A percentile compares a stretch with the other conserved stretches of the same genome.
phyloP scores from a whole-genome alignment of 2,113 vertebrate species.

The Cyanoramphus novaezelandiae region DNA sequence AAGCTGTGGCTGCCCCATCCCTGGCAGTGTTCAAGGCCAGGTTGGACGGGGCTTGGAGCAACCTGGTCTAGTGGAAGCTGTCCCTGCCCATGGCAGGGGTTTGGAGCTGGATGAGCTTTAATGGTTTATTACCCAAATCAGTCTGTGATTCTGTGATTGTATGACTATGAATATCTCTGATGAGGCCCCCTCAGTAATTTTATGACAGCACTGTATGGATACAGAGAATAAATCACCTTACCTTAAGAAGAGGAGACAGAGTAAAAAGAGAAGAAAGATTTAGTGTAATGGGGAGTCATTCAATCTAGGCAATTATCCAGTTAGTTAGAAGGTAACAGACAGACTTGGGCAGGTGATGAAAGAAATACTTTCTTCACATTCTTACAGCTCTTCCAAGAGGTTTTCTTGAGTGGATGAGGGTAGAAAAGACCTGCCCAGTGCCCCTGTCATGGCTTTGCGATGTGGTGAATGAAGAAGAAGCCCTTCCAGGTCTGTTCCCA shows the following conservation, averaged over 20 bases:
- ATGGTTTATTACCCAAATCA: background rate
- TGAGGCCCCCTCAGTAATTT: background rate
- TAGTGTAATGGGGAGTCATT: background rate
- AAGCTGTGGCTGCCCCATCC: background rate
- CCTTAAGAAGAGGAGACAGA: background rate
- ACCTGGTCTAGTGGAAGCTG: background rate
- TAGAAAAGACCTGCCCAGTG: background rate
- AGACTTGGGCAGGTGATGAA: background rate
- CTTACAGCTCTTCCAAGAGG: background rate
- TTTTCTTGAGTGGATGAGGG: background rate
- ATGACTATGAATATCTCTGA: background rate
- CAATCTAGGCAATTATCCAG: background rate
- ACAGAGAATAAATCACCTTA: background rate
- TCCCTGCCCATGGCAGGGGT: background rate
- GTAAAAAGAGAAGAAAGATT: background rate
- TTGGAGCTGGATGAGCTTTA: background rate
- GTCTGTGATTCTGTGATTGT: background rate
- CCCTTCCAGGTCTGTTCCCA: background rate
- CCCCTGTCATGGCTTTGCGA: background rate
- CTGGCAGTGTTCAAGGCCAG: background rate
- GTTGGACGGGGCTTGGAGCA: background rate
- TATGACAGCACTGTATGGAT: background rate
- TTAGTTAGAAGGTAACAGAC: background rate
- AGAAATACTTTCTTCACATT: background rate
- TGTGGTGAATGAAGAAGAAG: accelerated